Evolutionary conservation across 2,888 invertebrate species (phyloP).

Genomic region (Mesorhabditis belari): DNA sequence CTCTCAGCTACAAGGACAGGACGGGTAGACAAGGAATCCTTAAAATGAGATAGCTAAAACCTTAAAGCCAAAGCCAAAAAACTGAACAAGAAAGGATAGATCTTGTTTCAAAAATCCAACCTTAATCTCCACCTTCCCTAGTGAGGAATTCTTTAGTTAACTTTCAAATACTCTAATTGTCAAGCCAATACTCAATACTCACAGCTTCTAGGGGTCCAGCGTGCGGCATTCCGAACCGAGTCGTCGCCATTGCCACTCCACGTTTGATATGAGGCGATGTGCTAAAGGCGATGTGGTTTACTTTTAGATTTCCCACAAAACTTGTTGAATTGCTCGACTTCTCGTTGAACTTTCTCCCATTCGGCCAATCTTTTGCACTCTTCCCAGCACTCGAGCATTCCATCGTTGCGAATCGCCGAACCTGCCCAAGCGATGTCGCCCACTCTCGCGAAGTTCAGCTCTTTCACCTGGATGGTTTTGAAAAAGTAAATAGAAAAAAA

Average conservation of each 20-base stretch:
- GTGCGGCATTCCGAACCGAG: constrained; percentile 73
- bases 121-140: no score
- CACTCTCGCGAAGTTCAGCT: constrained; percentile 61
- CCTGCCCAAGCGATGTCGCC: constrained; percentile 59
- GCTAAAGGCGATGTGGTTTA: constrained; percentile 1
- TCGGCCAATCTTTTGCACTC: constrained; percentile 69
- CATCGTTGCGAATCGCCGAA: constrained; percentile 9
- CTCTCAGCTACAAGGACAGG: no score
- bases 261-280: constrained; percentile 64
- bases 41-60: no score
- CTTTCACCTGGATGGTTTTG: constrained; percentile 17
- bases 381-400: constrained; percentile 66
- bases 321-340: constrained; percentile 69
- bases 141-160: no score
- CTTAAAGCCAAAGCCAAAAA: no score
- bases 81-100: neutral
- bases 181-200: neutral
- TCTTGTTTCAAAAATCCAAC: neutral
- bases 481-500: no score
- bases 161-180: no score
- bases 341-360: constrained; percentile 61
- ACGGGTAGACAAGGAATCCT: no score
- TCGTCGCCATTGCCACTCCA: constrained; percentile 74
- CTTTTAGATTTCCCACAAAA: constrained; percentile 43
- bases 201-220: constrained; percentile 58